Evolutionary conservation across 1,140 invertebrate species (phyloP).

Genomic region (Reticulitermes speratus): DNA sequence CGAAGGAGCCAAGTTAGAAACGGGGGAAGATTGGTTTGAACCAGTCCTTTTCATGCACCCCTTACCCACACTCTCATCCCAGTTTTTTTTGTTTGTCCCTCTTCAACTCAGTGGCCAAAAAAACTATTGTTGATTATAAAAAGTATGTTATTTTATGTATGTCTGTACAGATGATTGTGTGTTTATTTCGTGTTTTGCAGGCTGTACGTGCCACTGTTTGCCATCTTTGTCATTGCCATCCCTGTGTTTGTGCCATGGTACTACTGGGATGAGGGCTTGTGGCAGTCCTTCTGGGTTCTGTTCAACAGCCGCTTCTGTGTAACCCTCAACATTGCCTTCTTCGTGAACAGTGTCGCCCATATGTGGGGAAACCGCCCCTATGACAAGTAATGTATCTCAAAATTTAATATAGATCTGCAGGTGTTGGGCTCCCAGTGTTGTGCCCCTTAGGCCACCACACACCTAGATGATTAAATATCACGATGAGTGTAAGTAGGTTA

Average conservation of each 20-base stretch:
- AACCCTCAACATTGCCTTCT: conserved; percentile 87
- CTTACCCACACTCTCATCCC: no score
- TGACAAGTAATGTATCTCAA: conserved; percentile 64
- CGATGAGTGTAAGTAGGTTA: background rate
- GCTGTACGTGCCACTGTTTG: conserved; percentile 73
- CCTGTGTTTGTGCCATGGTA: conserved; percentile 78
- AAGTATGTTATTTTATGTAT: no score
- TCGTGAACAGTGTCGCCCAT: conserved; percentile 90
- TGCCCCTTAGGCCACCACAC: background rate
- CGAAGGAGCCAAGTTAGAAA: no score
- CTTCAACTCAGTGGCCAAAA: no score
- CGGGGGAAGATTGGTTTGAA: no score
- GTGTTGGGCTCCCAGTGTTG: background rate
- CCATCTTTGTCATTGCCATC: conserved; percentile 71
- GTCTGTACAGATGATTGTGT: no score
- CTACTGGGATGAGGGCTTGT: conserved; percentile 78
- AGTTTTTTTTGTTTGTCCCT: no score
- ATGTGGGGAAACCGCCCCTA: conserved; percentile 88
- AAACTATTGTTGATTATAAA: no score
- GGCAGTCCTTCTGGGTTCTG: conserved; percentile 79
- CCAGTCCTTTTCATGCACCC: no score
- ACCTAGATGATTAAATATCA: background rate
- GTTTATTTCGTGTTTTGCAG: conserved; percentile 46
- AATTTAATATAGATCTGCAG: background rate
- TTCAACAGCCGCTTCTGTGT: conserved; percentile 80